Conservation (phyloP, 2,888 invertebrate genomes). For the Dasypogon diadema region DNA sequence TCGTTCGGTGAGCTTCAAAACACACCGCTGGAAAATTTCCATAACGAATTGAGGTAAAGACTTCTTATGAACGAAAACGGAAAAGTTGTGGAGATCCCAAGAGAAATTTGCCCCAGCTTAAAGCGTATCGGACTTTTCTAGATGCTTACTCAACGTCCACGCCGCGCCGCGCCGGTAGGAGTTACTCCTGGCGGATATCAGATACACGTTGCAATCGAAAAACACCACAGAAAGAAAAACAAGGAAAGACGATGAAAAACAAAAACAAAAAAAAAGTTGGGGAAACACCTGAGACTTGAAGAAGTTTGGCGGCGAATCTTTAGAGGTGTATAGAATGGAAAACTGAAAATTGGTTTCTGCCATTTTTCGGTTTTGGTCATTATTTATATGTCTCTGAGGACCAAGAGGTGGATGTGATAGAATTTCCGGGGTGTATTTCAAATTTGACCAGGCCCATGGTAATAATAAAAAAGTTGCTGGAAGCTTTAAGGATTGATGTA, state of each 20-base stretch:
- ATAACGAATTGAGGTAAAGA: slow-evolving; percentile 25
- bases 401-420: background rate
- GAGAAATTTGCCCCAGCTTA: slow-evolving; percentile 29
- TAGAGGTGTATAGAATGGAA: slow-evolving; percentile 10
- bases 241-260: slow-evolving; percentile 24
- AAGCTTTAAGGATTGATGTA: background rate
- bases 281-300: slow-evolving; percentile 28
- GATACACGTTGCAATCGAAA: slow-evolving; percentile 32
- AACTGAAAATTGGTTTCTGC: slow-evolving; percentile 30
- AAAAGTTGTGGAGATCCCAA: slow-evolving; percentile 1
- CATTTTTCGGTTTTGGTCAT: slow-evolving; percentile 35
- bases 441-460: background rate
- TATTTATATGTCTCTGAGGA: slow-evolving; percentile 33
- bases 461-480: background rate
- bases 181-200: slow-evolving; percentile 9
- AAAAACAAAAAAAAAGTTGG: slow-evolving; percentile 24
- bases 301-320: background rate
- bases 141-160: background rate
- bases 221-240: slow-evolving; percentile 12
- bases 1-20: background rate
- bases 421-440: background rate
- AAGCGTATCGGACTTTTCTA: slow-evolving; percentile 19
- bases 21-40: background rate
- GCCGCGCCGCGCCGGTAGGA: background rate
- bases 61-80: slow-evolving; percentile 5